Base-by-base conservation (phyloP, 2,113 vertebrate species). In the Benitochromis conjunctus region DNA sequence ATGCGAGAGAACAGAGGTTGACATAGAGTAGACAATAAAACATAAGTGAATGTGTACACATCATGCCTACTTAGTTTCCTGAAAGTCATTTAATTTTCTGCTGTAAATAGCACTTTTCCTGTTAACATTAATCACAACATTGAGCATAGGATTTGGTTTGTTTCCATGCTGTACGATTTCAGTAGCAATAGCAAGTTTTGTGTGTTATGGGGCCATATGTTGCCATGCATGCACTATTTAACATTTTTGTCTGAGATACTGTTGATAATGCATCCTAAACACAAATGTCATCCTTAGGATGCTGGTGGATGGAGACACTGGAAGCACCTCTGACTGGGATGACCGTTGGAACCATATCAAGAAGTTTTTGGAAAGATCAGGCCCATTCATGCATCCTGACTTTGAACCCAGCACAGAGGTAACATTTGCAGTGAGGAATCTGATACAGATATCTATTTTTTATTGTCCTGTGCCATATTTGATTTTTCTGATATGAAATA, bases 361-460 rank as follows among this genome's bases (percentile, higher is more conserved):
- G 96, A 99, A 97, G 94, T 99, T 99, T 95, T 97, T 99, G 88
- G 98, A 98, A 96, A 97, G 98, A 95, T 96, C 97, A 78, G 98
- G 98, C 95, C 98, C 98, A 66, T 99, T 99, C 96, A 97, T 96
- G 89, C 98, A 99, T 96, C 98, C 98, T 29, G 98, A 98, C 96
- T 99, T 99, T 96, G 97, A 98, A 92, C 97, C 97, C 29, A 97
- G 97, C 97, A 97, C 97, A 95, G 97, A 99, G 97, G 98, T 98
- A 97, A 97, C 94, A 60, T 6, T 51, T 36, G 38, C 5, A 91
- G 94, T 93, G 55, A 89, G 95, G 94, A 7, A 4, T 53, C 4
- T 56, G 2, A 55, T 58, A 5, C 2, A 7, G 13, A 36, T 46
- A 26, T n/a, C 4, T 38, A 3, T 66, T 41, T 26, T 54, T 21